Base-by-base conservation (phyloP, 2,797 vertebrate species). In the Neosilurus mollespiculum region DNA sequence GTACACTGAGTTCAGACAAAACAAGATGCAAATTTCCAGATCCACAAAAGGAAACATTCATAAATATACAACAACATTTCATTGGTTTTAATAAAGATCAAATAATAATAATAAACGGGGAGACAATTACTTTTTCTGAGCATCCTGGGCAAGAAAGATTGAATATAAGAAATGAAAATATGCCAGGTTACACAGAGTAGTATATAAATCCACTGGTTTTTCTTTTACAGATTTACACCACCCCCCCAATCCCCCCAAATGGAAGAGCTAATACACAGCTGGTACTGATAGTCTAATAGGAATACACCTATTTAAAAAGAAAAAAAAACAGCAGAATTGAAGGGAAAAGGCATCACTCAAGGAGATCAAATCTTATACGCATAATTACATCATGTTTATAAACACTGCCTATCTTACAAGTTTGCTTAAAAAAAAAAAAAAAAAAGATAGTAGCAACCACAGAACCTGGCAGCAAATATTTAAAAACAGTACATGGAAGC, bases 371-470 rank as follows among this genome's bases (percentile, higher is more conserved):
- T 72, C 85, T 89, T 89, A 88, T 88, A 89, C 89, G 78, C 81
- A 88, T 89, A 87, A 89, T 87, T 89, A 90, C 84, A 87, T 86
- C 12, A 86, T 80, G 82, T 87, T 89, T 87, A 89, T 88, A 87
- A 88, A 91, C 89, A 88, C 86, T 88, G 78, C 66, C 88, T 92
- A 92, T 91, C 85, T 90, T 91, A 92, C 88, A 92, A 70, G 76
- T 85, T 59, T 81, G 76, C 88, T 87, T 85, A 81, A 89, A 87
- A 87, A 86, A 53, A 72, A 81, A 84, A 51, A 80, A 83, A 86
- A 86, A 79, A 81, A 82, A 43, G 72, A 71, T 80, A 81, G 58
- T 80, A 79, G 75, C 82, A 87, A 85, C 73, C 81, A 86, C 87
- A 88, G 70, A 75, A 78, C 80, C 81, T 76, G 85, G 81, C 82